Conservation (phyloP, 2,797 vertebrate genomes). For the Pseudotriccus pelzelni region DNA sequence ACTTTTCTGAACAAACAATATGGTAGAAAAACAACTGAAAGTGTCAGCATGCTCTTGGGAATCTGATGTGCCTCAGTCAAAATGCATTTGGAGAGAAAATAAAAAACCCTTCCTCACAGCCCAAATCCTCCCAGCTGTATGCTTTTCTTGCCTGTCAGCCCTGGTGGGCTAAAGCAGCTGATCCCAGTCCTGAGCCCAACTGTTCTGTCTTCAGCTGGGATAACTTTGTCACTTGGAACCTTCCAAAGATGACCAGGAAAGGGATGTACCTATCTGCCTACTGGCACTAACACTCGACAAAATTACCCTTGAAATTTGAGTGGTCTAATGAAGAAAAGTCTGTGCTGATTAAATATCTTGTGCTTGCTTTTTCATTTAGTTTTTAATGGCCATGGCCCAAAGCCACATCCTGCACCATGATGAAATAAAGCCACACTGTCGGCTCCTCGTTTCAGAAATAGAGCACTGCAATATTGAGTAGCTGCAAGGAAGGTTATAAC, state of each 20-base stretch:
- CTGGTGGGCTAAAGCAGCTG: neutral
- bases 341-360: neutral
- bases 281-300: neutral
- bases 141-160: neutral
- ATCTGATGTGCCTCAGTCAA: neutral
- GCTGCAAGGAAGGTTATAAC: neutral
- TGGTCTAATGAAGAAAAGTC: neutral
- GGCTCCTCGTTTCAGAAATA: neutral
- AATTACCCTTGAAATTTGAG: neutral
- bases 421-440: neutral
- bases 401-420: constrained; percentile 36
- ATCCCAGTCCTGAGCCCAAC: neutral
- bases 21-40: neutral
- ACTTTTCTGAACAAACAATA: neutral
- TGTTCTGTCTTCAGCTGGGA: neutral
- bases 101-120: neutral
- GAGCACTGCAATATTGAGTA: neutral
- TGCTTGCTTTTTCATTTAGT: neutral
- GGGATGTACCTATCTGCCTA: neutral
- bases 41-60: neutral
- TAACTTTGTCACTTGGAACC: neutral
- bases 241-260: neutral
- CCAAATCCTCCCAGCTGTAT: neutral
- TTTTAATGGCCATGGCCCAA: neutral
- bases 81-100: neutral